Base-by-base conservation (phyloP, 2,113 vertebrate species). In the Ancistrus triradiatus region DNA sequence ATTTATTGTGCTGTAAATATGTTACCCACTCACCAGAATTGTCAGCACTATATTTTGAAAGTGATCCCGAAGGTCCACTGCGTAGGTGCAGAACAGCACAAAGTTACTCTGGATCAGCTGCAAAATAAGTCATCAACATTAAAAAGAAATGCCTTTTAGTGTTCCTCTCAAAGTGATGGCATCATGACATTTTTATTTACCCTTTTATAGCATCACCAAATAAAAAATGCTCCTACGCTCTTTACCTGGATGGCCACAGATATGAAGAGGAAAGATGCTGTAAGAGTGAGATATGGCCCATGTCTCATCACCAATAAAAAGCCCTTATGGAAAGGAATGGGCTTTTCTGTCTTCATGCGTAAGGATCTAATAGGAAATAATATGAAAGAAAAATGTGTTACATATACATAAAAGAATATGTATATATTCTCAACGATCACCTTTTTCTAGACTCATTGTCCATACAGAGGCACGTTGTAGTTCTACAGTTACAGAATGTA, bases 21-120 rank as follows among this genome's bases (percentile, higher is more conserved):
- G 4, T 10, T 37, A 13, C 27, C 8, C 25, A 84, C 94, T 92
- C 81, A 98, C 96, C 91, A 99, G 83, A 66, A 99, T 91, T 50
- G 90, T 93, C 58, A 97, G 75, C 70, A 99, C 96, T 65, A 99
- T 89, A 62, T 90, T 87, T 80, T 98, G 94, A 83, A 94, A 91
- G 59, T 98, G 93, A 47, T 89, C 86, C 21, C 83, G 90, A 43
- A 99, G 87, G 74, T 79, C 82, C 3, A 89, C 86, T 1, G 94
- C 93, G 0, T 98, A 93, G 3, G 89, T 94, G 77, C 94, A 98
- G 87, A 97, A 99, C 25, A 98, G 88, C 76, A 97, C 94, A 56
- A 98, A 93, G 80, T 98, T 98, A 79, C 87, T 92, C 82, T 97
- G 94, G 27, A 95, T 87, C 79, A 98, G 81, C 95, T 98, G 80